These are phyloP conservation scores for Esox masquinongy DNA, from an alignment of 2,797 vertebrate species.

Conservation along the genomic window DNA sequence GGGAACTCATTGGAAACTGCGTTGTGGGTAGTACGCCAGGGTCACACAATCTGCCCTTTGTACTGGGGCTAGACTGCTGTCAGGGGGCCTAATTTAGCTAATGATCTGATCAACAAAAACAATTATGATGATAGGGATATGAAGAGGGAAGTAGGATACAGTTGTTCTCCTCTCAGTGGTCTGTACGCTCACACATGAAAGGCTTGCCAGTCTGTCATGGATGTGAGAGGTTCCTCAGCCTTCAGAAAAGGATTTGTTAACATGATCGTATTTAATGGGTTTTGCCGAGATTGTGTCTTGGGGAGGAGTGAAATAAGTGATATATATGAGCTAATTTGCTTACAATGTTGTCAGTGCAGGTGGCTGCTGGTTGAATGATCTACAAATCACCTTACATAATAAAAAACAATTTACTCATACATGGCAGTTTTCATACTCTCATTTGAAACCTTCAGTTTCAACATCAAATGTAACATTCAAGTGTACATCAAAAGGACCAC, in stretches of 20 bases:
- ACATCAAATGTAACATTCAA: no score
- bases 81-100: slow-evolving; percentile 41
- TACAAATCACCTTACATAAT: no score
- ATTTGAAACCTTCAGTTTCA: no score
- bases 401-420: no score
- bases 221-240: background rate
- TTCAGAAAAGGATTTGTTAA: background rate
- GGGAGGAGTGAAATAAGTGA: background rate
- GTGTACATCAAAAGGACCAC: no score
- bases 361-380: no score
- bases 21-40: slow-evolving; percentile 23
- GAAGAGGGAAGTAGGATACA: background rate
- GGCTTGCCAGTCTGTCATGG: background rate
- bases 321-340: background rate
- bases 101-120: slow-evolving; percentile 4
- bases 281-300: background rate
- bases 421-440: no score
- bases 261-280: background rate
- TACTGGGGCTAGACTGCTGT: slow-evolving; percentile 7
- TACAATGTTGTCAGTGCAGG: background rate
- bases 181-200: background rate
- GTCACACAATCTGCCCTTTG: slow-evolving; percentile 35
- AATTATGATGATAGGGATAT: background rate
- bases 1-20: slow-evolving; percentile 35
- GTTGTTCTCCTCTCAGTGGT: background rate